Evolutionary conservation across 2,113 vertebrate species (phyloP).

Genomic region (Clarias macrocephalus): DNA sequence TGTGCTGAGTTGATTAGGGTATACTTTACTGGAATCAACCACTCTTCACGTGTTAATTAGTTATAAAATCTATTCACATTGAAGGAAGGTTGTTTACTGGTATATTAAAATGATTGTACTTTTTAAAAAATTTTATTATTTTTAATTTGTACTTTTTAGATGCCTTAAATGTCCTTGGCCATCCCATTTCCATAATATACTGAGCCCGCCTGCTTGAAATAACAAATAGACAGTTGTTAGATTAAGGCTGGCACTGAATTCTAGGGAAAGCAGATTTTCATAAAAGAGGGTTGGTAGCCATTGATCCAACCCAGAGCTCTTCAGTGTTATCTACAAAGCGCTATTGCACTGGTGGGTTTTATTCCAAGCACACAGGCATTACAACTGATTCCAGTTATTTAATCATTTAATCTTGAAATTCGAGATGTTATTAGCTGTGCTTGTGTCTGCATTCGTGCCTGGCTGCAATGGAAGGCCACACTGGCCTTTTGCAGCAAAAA

Average conservation of each 20-base stretch:
- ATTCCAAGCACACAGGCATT: neutral
- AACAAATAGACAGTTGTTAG: neutral
- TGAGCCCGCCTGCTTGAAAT: neutral
- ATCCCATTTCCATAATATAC: neutral
- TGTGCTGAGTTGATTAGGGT: neutral
- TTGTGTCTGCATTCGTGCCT: neutral
- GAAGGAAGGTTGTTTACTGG: neutral
- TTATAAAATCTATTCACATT: no score
- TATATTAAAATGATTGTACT: neutral
- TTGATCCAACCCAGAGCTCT: neutral
- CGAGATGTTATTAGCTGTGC: neutral
- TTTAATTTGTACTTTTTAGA: neutral
- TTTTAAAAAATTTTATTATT: no score
- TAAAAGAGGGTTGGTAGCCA: constrained; percentile 2
- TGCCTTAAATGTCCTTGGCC: neutral
- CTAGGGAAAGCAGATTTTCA: neutral
- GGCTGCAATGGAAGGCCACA: neutral
- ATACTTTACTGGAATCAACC: neutral
- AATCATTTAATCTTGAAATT: neutral
- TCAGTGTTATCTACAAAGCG: neutral
- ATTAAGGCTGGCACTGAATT: neutral
- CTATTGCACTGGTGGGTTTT: neutral
- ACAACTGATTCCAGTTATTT: neutral
- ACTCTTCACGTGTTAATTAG: no score
- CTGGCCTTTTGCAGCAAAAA: neutral